Percentiles rank a stretch among this genome's conserved stretches.
Conservation (phyloP, 2,113 vertebrate species). For the Tragulus kanchil region DNA sequence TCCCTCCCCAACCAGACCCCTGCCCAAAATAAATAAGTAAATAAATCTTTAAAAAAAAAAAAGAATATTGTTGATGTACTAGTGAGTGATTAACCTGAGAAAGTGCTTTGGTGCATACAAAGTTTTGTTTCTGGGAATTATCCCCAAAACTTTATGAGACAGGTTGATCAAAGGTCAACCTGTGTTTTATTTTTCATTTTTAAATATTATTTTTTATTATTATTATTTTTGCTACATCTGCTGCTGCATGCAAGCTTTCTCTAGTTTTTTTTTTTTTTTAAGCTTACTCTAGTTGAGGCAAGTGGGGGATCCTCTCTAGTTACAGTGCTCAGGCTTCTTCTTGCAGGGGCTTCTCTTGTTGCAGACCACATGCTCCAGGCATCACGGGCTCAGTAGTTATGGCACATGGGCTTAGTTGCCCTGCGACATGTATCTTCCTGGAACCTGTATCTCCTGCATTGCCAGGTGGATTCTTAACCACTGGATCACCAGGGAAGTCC, state of each 20-base stretch:
- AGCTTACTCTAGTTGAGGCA: too few species aligned
- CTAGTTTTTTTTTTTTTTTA: too few species aligned
- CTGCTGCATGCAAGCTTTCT: background rate
- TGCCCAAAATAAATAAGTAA: too few species aligned
- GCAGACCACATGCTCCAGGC: background rate
- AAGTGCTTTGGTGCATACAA: background rate
- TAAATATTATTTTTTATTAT: background rate
- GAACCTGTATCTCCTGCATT: too few species aligned
- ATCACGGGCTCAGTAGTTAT: background rate
- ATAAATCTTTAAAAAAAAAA: background rate
- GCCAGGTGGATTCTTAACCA: too few species aligned
- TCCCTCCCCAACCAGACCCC: too few species aligned
- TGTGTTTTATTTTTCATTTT: background rate
- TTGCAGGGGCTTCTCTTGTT: background rate
- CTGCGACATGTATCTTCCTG: background rate
- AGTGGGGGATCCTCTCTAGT: background rate
- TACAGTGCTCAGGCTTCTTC: background rate
- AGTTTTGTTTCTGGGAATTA: background rate
- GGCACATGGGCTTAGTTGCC: background rate
- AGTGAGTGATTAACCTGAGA: background rate
- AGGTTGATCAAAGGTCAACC: background rate
- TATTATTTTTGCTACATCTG: background rate
- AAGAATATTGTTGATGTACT: background rate
- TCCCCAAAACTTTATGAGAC: background rate
- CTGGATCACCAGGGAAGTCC: too few species aligned